Base-by-base conservation (phyloP, 2,888 invertebrate species). In the Cheilosia urbana region DNA sequence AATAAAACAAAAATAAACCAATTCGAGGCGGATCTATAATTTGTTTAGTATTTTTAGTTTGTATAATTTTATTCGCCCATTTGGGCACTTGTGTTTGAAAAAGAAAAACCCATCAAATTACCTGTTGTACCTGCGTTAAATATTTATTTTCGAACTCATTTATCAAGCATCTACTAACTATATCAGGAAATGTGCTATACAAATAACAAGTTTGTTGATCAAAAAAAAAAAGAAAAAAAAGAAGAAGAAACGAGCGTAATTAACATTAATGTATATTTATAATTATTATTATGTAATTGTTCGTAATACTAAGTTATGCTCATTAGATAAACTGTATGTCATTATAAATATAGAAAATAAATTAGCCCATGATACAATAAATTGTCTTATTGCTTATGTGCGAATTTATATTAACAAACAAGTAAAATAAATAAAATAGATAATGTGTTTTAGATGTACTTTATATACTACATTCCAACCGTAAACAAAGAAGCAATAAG, bases 401-500 rank as follows among this genome's bases (percentile, higher is more conserved):
- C 66, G 42, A 21, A 62, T 55, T 47, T 62, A 34, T 21, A 37
- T 19, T 58, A 62, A 60, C 27, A 11, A 66, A 66, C 19, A 62
- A 11, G 45, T 7, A 37, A 68, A 51, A 47, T 37, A 51, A 62
- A 47, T 4, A 19, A 55, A 45, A 34, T 69, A 68, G 60, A 49
- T 30, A 73, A 68, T 60, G 21, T 45, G 51, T 65, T 72, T 57
- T 60, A 58, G 49, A 30, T 60, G 65, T 66, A 72, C 65, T 68
- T 73, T 73, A 80, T 80, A 73, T 47, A 47, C 60, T 47, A 47
- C 60, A 55, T 68, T 68, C 40, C 58, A 80, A 73, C 19, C 66
- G 72, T 72, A 79, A 72, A 65, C 17, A 47, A 71, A 65, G 30
- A 45, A 79, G 68, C 60, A 77, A 63, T 66, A 68, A 76, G 17